Base-by-base conservation (phyloP, 2,113 vertebrate species). In the Cichladusa arquata region DNA sequence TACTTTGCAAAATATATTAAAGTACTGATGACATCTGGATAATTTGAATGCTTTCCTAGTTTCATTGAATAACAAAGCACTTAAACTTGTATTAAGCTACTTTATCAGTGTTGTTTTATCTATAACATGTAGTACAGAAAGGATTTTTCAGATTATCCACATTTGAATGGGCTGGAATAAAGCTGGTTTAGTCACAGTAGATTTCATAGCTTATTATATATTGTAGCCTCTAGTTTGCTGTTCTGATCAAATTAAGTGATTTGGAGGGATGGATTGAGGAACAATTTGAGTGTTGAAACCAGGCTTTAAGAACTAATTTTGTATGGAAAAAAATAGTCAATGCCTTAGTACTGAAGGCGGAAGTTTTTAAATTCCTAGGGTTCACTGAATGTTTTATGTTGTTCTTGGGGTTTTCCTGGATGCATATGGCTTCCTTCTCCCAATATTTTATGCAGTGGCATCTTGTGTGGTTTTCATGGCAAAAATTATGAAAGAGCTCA, bases 211-310 rank as follows among this genome's bases (percentile, higher is more conserved):
- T 89, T 90, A 94, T 91, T 93, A 73, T n/a, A 45, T 92, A 61
- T 67, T 81, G 33, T 87, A 85, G 51, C 22, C 14, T 84, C 36
- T 91, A 78, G 19, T 89, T 91, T 95, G 42, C 67, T 73, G 23
- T 95, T 88, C 80, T 36, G 72, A 91, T 92, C 47, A 93, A 92
- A 95, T 91, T 73, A 91, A 77, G 36, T 85, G 70, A 80, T 82
- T 93, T 65, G 4, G 4, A 8, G 5, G 19, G 5, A 2, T 48
- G 34, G 33, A 14, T 28, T 78, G 50, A 17, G 89, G 73, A 85
- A 61, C 12, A 58, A 29, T 69, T 77, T 81, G 12, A 54, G 24
- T 54, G 22, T 38, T 79, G 8, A 62, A 86, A 19, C 29, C 24
- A 87, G 22, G 36, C 65, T 86, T 88, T 81, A 81, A 50, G 80